These are phyloP conservation scores for Limanda limanda DNA, from an alignment of 2,113 vertebrate species.

Conservation along the genomic window DNA sequence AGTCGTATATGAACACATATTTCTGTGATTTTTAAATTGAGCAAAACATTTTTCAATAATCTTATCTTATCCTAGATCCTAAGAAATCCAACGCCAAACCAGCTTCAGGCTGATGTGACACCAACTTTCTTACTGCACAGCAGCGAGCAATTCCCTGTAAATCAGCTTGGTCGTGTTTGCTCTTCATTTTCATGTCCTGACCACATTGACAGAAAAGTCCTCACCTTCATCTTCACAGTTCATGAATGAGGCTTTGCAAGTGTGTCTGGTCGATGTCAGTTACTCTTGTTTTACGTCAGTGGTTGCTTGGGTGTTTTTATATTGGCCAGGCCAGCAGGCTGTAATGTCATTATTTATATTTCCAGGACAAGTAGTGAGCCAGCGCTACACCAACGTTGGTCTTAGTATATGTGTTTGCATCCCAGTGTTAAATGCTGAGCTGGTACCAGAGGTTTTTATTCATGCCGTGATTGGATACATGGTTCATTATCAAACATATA, in stretches of 20 bases:
- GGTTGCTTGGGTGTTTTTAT: background rate
- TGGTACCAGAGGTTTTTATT: too few species aligned
- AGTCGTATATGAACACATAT: background rate
- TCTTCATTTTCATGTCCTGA: background rate
- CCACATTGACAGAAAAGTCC: background rate
- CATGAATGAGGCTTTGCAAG: background rate
- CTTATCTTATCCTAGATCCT: background rate
- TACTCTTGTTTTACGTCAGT: background rate
- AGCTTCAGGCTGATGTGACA: background rate
- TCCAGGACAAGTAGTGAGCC: too few species aligned
- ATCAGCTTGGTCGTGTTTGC: background rate
- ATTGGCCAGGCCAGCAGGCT: background rate
- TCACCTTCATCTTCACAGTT: background rate
- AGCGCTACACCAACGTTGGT: too few species aligned
- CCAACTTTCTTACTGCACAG: background rate
- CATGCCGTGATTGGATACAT: background rate
- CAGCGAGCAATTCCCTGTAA: background rate
- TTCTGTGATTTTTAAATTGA: background rate
- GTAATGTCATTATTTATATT: too few species aligned
- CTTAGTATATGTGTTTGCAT: too few species aligned
- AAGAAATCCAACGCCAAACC: background rate
- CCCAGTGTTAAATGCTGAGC: too few species aligned
- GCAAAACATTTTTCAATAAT: background rate
- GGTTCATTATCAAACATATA: background rate
- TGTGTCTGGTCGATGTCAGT: background rate